Base-by-base conservation (phyloP, 2,888 invertebrate genomes). In the Exephanes ischioxanthus region DNA sequence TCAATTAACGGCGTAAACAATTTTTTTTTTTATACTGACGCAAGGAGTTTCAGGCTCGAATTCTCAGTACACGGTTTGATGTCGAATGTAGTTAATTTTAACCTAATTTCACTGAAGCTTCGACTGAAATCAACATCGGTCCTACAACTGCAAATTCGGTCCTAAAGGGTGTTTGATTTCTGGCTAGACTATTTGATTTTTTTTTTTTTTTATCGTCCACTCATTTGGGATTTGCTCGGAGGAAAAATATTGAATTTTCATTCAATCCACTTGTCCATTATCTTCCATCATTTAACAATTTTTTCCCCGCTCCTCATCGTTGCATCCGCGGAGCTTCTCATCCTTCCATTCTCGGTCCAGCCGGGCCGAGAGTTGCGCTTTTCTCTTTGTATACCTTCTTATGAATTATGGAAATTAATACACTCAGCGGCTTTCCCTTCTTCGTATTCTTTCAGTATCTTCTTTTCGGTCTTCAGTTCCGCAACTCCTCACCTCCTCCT, bases 331-430 rank as follows among this genome's bases (percentile, higher is more conserved):
- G 66, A 66, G 55, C 22, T 80, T 75, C 63, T 67, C 83, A 58
- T 82, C 67, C 67, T 67, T 41, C 19, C 41, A 19, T 58, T 58
- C 22, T 51, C 66, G 48, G 63, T 77, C 9, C 51, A 51, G 67
- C 58, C 68, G 33, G 37, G 26, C 2, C 67, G 41, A 53, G 53
- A 53, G 22, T 41, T 67, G 53, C 41, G 33, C 67, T 37, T 78
- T 70, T 79, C 58, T 63, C 16, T 45, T 58, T 55, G 48, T 72
- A 67, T 63, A 79, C 70, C 77, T 87, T 66, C 83, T 86, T 83
- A 87, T 88, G 87, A 87, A 86, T 88, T 87, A 89, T 88, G 88
- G 89, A 90, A 89, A 90, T 91, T 89, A 90, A 89, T 89, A 86
- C 88, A 86, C 85, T 88, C 80, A 37, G 61, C 72, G 48, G 83